Evolutionary conservation across 2,888 invertebrate genomes (phyloP), one percentile per base, ranked within the genome.

Genomic region (Leptopilina myrica): DNA sequence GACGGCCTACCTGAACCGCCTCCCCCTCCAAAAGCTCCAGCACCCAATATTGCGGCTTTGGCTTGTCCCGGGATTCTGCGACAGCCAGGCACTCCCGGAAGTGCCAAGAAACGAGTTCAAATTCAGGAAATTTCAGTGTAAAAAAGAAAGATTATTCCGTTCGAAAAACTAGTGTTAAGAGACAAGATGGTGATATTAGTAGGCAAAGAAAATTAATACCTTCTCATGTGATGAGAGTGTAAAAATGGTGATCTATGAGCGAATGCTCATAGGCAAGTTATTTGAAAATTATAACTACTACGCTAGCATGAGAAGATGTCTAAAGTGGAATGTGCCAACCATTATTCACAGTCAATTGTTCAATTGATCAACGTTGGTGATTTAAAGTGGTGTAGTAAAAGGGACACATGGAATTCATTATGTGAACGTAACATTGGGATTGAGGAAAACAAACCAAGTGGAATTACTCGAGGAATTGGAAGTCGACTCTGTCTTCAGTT

Each of bases 121-220:
- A 97, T 97, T 91, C 97, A 97, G 92, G 97, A 97, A 92, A 97
- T 97, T 93, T 97, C 97, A 82, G 97, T 97, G 93, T 97, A 94
- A 95, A 93, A 20, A 79, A 11, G 76, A 73, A 79, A 79, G 82
- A 79, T 79, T 80, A 80, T 79, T 80, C 79, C 82, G 80, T 79
- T 83, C 79, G 80, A 81, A 76, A 33, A 33, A 33, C 76, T 78
- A 79, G 73, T 76, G 67, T 64, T 77, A 64, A 62, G 73, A 80
- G 76, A 77, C 80, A 76, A 78, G 82, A 77, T 76, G 75, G 14
- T 79, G 76, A 79, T 62, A 56, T 11, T 73, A 67, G 2, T 78
- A 77, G 6, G 77, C 20, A 20, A 79, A 46, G 26, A 65, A 11
- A 43, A 43, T 8, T 7, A 43, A 43, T 33, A 33, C 33, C 5